Evolutionary conservation across 2,888 invertebrate species (phyloP).

Genomic region (Amblyjoppa proteus): DNA sequence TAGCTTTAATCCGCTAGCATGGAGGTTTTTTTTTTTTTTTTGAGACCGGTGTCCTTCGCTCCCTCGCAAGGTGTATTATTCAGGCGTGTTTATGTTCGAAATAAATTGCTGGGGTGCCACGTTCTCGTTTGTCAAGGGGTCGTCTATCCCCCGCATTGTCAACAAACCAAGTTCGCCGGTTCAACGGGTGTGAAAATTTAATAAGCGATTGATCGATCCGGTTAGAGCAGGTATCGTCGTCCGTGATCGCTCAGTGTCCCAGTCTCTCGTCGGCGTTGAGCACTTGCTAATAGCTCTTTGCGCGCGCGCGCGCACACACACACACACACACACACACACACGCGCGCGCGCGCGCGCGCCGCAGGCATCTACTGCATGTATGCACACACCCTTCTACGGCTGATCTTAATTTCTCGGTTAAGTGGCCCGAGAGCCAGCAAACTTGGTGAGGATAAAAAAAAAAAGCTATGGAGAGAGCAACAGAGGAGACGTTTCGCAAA

Average conservation of each 20-base stretch:
- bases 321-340: neutral
- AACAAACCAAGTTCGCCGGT: conserved; percentile 38
- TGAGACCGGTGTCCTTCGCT: neutral
- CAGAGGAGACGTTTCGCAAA: conserved; percentile 18
- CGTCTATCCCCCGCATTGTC: conserved; percentile 26
- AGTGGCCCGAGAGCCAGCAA: conserved; percentile 14
- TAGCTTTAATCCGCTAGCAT: neutral
- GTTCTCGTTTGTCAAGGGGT: conserved; percentile 24
- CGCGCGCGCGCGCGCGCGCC: too few species aligned
- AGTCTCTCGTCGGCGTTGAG: conserved; percentile 5
- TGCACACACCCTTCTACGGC: neutral
- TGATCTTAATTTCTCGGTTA: conserved; percentile 26
- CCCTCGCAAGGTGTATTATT: conserved; percentile 1
- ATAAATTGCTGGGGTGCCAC: conserved; percentile 17
- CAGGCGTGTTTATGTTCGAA: neutral
- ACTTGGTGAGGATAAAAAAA: conserved; percentile 21
- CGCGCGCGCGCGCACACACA: too few species aligned
- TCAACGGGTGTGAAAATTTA: conserved; percentile 47
- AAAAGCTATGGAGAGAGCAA: neutral
- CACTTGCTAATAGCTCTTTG: conserved; percentile 10
- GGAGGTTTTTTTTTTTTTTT: neutral
- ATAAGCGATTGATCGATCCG: conserved; percentile 46
- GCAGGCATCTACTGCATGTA: neutral
- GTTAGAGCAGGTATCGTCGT: conserved; percentile 23
- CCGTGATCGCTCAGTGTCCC: conserved; percentile 14